Base-by-base conservation (phyloP, 2,113 vertebrate genomes). In the Elanus axillaris region DNA sequence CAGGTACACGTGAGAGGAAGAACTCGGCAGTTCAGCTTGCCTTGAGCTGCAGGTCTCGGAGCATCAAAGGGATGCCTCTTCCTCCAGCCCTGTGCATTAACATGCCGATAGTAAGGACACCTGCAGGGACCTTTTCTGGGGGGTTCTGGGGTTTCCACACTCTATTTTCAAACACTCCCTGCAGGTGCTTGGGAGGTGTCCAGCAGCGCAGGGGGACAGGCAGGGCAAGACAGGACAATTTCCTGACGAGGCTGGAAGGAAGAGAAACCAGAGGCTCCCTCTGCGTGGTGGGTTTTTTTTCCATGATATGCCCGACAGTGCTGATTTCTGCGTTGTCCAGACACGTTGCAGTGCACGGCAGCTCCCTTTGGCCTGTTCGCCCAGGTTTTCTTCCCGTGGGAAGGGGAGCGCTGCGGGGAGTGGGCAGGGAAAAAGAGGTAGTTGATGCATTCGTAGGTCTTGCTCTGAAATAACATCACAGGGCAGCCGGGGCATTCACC, bases 401-500 rank as follows among this genome's bases (percentile, higher is more conserved):
- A 73, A 88, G 59, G 18, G 27, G 56, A 80, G 26, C 0, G 1
- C 52, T 47, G 38, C 4, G 0, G 52, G 50, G 42, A 86, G 25
- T 1, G 11, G 60, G 59, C 25, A 20, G 68, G 55, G 36, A 45
- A 64, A n/a, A 53, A 59, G 45, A 31, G 23, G 13, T 7, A 6
- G 18, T 29, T 48, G 73, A 42, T 36, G 40, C 31, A 6, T 72
- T 66, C 1, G 2, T 64, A 66, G 55, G 23, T 88, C 48, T 66
- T 66, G 38, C 45, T 93, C 16, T 38, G 60, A 85, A 89, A 67
- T 48, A 73, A 43, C n/a, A 36, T 73, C 40, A 16, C 17, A 42
- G 32, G 25, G 53, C 75, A 53, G 67, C 19, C 0, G 4, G 23
- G n/a, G n/a, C 0, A 5, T 43, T 53, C 3, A 3, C 22, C 13